Evolutionary conservation across 2,797 vertebrate genomes (phyloP).

Genomic region (Malurus splendens): DNA sequence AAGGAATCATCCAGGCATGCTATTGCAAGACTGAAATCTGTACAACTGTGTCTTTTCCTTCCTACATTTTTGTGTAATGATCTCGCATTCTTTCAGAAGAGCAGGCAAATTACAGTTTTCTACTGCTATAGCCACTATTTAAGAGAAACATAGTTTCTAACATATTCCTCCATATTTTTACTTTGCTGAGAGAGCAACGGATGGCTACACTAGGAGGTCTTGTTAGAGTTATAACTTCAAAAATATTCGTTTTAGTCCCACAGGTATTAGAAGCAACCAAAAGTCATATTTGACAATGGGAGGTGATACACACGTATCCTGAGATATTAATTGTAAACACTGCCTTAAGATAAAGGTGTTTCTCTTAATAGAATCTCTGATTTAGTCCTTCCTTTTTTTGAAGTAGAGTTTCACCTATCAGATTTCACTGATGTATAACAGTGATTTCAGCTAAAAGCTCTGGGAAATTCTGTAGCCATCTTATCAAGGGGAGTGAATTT

Average conservation of each 20-base stretch:
- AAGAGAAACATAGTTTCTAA: not conserved
- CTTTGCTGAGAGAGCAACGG: not conserved
- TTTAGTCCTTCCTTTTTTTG: not conserved
- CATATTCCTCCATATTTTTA: not conserved
- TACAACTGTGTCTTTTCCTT: not conserved
- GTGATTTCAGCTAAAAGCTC: not conserved
- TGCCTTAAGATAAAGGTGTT: not conserved
- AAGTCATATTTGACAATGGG: not conserved
- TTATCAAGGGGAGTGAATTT: not conserved
- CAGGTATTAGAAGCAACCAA: fast-evolving
- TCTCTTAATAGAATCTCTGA: not conserved
- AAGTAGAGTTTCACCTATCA: not conserved
- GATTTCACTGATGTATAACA: not conserved
- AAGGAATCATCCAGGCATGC: not conserved
- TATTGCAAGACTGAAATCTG: not conserved
- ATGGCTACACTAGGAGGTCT: not conserved
- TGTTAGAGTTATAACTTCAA: not conserved
- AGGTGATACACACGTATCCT: not conserved
- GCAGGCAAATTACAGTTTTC: not conserved
- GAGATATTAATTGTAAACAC: not conserved
- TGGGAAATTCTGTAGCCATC: not conserved
- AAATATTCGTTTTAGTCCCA: not conserved
- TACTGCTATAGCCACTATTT: not conserved
- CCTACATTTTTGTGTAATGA: not conserved
- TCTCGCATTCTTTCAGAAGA: not conserved